phyloP scores from a whole-genome alignment of 2,888 invertebrate species.

The Platycheirus albimanus region DNA sequence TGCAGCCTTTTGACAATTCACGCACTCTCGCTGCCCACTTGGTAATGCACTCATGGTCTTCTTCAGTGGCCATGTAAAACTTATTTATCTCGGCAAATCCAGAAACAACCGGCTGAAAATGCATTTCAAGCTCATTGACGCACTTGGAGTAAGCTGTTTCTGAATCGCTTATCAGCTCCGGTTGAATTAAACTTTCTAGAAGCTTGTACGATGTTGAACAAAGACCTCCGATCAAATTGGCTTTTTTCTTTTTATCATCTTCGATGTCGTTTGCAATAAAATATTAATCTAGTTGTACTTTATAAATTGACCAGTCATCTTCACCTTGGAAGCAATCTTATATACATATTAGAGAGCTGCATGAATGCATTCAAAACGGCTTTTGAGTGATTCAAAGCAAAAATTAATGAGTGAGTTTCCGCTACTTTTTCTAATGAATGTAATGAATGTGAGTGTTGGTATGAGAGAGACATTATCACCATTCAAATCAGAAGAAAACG shows the following conservation, averaged over 20 bases:
- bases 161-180: background rate
- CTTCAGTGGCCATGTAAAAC: constrained; percentile 8
- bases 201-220: constrained; percentile 22
- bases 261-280: constrained; percentile 23
- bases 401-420: too few relatives aligned
- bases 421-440: too few relatives aligned
- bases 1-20: constrained; percentile 12
- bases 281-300: constrained; percentile 13
- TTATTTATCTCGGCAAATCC: constrained; percentile 19
- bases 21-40: constrained; percentile 18
- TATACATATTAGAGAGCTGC: too few relatives aligned
- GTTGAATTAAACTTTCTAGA: constrained; percentile 29
- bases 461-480: too few relatives aligned
- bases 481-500: too few relatives aligned
- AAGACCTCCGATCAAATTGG: constrained; percentile 26
- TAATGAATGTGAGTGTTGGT: too few relatives aligned
- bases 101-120: constrained; percentile 13
- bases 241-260: constrained; percentile 23
- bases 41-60: constrained; percentile 6
- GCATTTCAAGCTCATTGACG: background rate
- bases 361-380: too few relatives aligned
- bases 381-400: too few relatives aligned
- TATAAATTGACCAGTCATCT: constrained; percentile 22
- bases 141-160: background rate
- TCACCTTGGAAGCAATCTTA: too few relatives aligned